Evolutionary conservation across 1,140 invertebrate genomes (phyloP).

Genomic region (Odontomachus brunneus): DNA sequence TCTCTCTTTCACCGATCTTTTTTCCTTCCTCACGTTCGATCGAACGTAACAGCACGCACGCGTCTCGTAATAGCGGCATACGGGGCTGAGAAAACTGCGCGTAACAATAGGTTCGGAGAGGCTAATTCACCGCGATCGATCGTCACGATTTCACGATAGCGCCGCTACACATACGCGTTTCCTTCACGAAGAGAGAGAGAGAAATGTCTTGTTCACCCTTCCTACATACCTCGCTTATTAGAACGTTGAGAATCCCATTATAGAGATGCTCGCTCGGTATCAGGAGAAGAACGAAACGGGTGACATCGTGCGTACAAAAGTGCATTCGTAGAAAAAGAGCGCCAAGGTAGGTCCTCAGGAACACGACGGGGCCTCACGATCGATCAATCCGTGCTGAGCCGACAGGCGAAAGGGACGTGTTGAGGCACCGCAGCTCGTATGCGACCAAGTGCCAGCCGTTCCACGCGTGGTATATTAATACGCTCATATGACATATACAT

Average conservation of each 20-base stretch:
- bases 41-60: no score
- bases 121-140: constrained; percentile 1
- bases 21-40: not conserved
- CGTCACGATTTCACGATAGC: not conserved
- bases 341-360: constrained; percentile 18
- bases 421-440: not conserved
- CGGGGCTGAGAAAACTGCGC: not conserved
- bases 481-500: constrained; percentile 30
- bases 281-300: not conserved
- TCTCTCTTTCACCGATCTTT: no score
- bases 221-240: constrained; percentile 4
- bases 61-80: not conserved
- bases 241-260: not conserved
- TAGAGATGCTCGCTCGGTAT: constrained; percentile 11
- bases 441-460: constrained; percentile 35
- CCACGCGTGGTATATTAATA: constrained; percentile 43
- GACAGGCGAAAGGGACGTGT: constrained; percentile 4
- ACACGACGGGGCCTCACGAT: constrained; percentile 41
- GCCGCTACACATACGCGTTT: not conserved
- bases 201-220: not conserved
- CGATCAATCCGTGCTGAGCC: constrained; percentile 54
- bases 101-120: not conserved
- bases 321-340: constrained; percentile 14
- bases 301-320: constrained; percentile 8
- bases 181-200: no score